Conservation (phyloP, 1,140 invertebrate species). For the Apolygus lucorum region DNA sequence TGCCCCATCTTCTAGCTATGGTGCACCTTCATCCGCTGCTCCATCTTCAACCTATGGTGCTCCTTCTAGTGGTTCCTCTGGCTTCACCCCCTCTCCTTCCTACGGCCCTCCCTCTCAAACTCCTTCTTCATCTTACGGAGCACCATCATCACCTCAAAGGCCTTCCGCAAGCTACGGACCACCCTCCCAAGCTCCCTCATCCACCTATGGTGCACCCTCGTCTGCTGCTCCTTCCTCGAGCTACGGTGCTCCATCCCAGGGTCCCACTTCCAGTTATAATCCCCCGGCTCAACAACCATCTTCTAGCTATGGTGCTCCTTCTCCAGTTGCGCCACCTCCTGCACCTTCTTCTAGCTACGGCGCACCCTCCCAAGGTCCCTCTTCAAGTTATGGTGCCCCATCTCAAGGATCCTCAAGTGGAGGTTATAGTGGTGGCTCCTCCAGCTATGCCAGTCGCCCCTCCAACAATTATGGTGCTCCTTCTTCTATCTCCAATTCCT, state of each 20-base stretch:
- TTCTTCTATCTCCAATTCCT: too few relatives aligned
- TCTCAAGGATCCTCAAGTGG: neutral
- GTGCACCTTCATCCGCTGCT: constrained; percentile 27
- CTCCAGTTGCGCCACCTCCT: constrained; percentile 3
- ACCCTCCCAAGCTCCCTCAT: constrained; percentile 17
- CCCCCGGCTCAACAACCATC: constrained; percentile 15
- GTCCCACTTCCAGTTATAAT: neutral
- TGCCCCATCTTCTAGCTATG: constrained; percentile 27
- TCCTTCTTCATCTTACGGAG: constrained; percentile 22
- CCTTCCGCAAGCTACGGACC: neutral
- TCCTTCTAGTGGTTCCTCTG: neutral
- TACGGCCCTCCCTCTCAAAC: neutral
- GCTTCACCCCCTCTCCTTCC: neutral
- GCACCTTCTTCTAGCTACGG: constrained; percentile 16
- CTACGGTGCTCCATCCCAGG: constrained; percentile 17
- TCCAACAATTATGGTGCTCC: constrained; percentile 24
- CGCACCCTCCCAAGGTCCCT: constrained; percentile 12
- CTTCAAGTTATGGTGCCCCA: neutral
- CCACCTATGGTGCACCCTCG: constrained; percentile 26
- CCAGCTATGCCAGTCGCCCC: constrained; percentile 3
- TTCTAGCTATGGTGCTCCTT: constrained; percentile 21
- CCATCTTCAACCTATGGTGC: constrained; percentile 6
- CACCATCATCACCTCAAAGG: constrained; percentile 10
- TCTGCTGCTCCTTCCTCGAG: neutral
- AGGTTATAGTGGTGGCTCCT: neutral